These are phyloP conservation scores for Morone chrysops DNA, from an alignment of 2,113 vertebrate species.

Conservation along the genomic window DNA sequence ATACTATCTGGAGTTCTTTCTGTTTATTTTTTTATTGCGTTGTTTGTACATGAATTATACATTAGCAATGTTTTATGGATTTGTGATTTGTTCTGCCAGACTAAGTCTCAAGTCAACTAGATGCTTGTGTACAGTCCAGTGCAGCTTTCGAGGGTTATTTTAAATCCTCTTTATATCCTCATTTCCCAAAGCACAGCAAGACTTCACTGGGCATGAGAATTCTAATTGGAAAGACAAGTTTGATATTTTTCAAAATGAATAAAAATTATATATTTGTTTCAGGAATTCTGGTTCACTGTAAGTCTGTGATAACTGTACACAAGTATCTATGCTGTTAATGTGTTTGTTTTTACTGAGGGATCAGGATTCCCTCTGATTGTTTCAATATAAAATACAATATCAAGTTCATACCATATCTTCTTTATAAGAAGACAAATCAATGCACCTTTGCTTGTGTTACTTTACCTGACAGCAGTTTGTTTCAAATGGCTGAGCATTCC, in stretches of 20 bases:
- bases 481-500: conserved; percentile 73
- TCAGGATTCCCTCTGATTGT: conserved; percentile 59
- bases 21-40: conserved; percentile 76
- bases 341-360: conserved; percentile 56
- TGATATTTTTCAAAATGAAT: conserved; percentile 44
- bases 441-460: conserved; percentile 81
- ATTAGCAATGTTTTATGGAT: conserved; percentile 77
- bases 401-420: conserved; percentile 84
- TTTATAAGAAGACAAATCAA: conserved; percentile 87
- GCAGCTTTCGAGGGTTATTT: conserved; percentile 75
- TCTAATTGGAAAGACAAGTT: conserved; percentile 41
- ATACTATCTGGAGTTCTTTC: conserved; percentile 68
- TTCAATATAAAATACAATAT: conserved; percentile 71
- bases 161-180: conserved; percentile 73
- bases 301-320: conserved; percentile 72
- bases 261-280: conserved; percentile 44
- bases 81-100: conserved; percentile 76
- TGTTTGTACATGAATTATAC: conserved; percentile 79
- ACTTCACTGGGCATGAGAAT: conserved; percentile 51
- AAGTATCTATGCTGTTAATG: conserved; percentile 53
- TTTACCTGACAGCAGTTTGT: conserved; percentile 76
- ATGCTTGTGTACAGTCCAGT: conserved; percentile 74
- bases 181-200: conserved; percentile 78
- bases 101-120: conserved; percentile 63
- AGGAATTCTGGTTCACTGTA: conserved; percentile 61